These are phyloP conservation scores for Coleophora deauratella DNA, from an alignment of 2,888 invertebrate species.

Conservation along the genomic window DNA sequence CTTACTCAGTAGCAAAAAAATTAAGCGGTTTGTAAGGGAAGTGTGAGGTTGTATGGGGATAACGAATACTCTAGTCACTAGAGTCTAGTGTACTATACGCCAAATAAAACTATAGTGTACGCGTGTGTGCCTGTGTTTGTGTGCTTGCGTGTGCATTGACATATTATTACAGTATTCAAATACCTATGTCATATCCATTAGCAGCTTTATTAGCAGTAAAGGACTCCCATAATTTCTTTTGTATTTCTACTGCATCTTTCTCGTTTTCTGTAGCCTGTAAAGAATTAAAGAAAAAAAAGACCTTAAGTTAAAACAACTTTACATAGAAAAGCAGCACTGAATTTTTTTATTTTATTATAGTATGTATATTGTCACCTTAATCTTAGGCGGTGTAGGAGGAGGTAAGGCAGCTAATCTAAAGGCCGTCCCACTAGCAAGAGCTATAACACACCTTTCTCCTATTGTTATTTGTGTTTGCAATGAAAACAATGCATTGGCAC, in stretches of 20 bases:
- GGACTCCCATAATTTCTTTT: constrained; percentile 55
- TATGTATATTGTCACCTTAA: constrained; percentile 36
- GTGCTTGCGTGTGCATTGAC: too few species aligned
- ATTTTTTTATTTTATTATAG: too few species aligned
- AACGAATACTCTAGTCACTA: too few species aligned
- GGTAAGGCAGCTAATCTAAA: constrained; percentile 86
- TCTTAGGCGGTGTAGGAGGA: constrained; percentile 57
- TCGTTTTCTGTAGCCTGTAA: constrained; percentile 59
- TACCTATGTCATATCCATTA: constrained; percentile 56
- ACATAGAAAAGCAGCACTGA: too few species aligned
- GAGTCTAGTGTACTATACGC: too few species aligned
- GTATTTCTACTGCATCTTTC: constrained; percentile 58
- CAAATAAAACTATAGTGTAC: too few species aligned
- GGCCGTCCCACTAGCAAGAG: constrained; percentile 92
- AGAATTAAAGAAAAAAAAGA: background rate
- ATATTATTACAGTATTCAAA: constrained; percentile 1
- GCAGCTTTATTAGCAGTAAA: constrained; percentile 54
- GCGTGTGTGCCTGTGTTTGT: too few species aligned
- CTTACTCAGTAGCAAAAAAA: too few species aligned
- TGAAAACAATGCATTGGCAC: constrained; percentile 95
- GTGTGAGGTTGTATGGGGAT: too few species aligned
- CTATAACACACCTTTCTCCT: constrained; percentile 91
- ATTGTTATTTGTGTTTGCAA: constrained; percentile 86
- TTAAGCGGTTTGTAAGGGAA: too few species aligned
- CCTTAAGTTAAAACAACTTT: too few species aligned